A percentile compares a stretch with the other conserved stretches of the same genome.
phyloP scores from a whole-genome alignment of 2,888 invertebrate genomes.

The Entomobrya multifasciata region DNA sequence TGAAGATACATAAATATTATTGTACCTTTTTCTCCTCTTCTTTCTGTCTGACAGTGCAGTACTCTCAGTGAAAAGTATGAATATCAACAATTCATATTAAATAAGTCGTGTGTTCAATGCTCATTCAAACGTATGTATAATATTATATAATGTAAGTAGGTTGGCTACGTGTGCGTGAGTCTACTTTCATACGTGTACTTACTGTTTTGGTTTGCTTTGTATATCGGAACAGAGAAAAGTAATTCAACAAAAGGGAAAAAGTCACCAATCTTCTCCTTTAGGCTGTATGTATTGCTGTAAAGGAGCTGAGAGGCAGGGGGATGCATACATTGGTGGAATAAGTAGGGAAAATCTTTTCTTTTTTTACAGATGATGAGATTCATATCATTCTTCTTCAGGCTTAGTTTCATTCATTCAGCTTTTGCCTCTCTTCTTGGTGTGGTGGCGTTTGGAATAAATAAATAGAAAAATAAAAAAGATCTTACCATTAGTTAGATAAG shows the following conservation, averaged over 20 bases:
- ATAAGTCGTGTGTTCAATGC: conserved; percentile 23
- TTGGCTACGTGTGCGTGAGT: no score
- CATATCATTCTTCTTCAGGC: conserved; percentile 37
- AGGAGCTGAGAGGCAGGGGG: conserved; percentile 60
- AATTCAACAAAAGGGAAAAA: conserved; percentile 49
- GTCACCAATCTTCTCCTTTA: conserved; percentile 43
- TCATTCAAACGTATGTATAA: no score
- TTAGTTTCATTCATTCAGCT: conserved; percentile 30
- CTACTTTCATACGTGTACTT: conserved; percentile 32
- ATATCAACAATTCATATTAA: conserved; percentile 44
- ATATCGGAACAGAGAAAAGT: no score
- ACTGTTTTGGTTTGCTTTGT: conserved; percentile 18
- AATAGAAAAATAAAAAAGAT: no score
- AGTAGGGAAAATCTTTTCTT: conserved; percentile 51
- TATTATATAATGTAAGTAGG: no score
- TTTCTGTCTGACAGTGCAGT: no score
- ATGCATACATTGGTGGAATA: conserved; percentile 60
- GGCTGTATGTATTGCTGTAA: neutral
- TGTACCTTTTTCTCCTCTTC: conserved; percentile 49
- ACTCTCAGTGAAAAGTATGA: conserved; percentile 36
- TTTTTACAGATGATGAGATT: conserved; percentile 47
- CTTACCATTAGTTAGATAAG: no score
- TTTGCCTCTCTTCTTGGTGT: conserved; percentile 24
- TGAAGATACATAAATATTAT: conserved; percentile 67
- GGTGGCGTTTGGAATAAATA: conserved; percentile 1